Base-by-base conservation (phyloP, 2,797 vertebrate genomes). In the Lutjanus campechanus region DNA sequence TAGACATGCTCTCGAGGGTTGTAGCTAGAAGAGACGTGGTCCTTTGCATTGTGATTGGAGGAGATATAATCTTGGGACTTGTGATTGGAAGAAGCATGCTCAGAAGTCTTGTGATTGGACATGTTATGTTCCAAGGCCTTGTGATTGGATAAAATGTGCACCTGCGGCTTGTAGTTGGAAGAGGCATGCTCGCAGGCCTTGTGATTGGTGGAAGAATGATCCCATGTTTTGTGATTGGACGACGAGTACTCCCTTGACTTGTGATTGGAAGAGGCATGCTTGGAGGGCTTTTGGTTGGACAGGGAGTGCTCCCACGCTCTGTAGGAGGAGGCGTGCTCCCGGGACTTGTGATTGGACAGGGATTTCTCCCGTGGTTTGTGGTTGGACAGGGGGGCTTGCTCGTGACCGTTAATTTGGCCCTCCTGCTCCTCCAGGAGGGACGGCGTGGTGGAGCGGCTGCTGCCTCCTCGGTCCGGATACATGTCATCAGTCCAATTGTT, bases 401-500 rank as follows among this genome's bases (percentile, higher is more conserved):
- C 97, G 83, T 97, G 97, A 11, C 96, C 97, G 2, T 95, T 95
- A 1, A 97, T 95, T 4, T 97, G 97, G 62, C 96, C 95, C 73
- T 94, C 94, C 69, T 97, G 89, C 85, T 97, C 96, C 59, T 98
- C 97, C 85, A 97, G 96, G 0, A 96, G 93, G 51, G 93, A 83
- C 0, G 96, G 95, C 1, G 94, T 93, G 25, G 96, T 95, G 2
- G 94, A 92, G 43, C 95, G 90, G 74, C 96, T 97, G 82, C 96
- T 92, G 13, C 96, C 91, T 36, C 95, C 96, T 66, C 87, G 55
- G 1, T 96, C 95, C 0, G 96, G 92, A 16, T 95, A 93, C 89
- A 95, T 95, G 87, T 98, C 97, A 54, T 97, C 97, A 0, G 92
- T 95, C 97, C 98, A 98, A 86, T 94, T 96, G 93, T 96, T 96